Conservation (phyloP, 2,113 vertebrate genomes). For the Oryzias curvinotus region DNA sequence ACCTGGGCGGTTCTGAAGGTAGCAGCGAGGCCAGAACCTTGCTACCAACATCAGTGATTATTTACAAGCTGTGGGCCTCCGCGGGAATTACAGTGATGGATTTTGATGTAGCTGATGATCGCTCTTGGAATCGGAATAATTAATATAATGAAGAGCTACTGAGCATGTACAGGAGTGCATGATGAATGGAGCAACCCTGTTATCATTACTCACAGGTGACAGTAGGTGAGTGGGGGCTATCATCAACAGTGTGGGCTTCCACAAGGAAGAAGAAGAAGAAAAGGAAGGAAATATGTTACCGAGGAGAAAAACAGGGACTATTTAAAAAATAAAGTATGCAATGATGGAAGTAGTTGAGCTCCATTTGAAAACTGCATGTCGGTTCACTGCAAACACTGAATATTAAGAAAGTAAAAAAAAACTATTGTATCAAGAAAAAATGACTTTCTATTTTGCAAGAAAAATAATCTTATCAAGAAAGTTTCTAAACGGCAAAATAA, state of each 20-base stretch:
- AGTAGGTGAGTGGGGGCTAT: slow-evolving; percentile 53
- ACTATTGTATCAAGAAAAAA: too few relatives aligned
- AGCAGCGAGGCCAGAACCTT: slow-evolving; percentile 75
- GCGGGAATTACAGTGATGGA: slow-evolving; percentile 84
- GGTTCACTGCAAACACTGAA: too few relatives aligned
- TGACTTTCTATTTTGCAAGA: too few relatives aligned
- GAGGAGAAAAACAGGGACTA: slow-evolving; percentile 4
- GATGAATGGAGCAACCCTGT: slow-evolving; percentile 71
- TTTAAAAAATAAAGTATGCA: slow-evolving; percentile 1
- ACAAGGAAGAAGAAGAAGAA: slow-evolving; percentile 15
- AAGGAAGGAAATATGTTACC: slow-evolving; percentile 13
- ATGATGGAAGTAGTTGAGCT: background rate
- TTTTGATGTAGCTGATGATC: slow-evolving; percentile 88
- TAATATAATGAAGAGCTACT: slow-evolving; percentile 88
- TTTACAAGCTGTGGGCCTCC: slow-evolving; percentile 81
- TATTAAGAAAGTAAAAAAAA: too few relatives aligned
- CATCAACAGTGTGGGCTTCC: slow-evolving; percentile 4
- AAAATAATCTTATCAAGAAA: too few relatives aligned
- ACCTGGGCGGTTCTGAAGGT: slow-evolving; percentile 63
- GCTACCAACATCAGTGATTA: slow-evolving; percentile 76
- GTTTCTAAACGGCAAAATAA: too few relatives aligned
- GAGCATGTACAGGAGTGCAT: slow-evolving; percentile 76
- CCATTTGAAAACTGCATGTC: background rate
- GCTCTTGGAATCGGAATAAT: slow-evolving; percentile 95
- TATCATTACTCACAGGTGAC: slow-evolving; percentile 83